phyloP scores from a whole-genome alignment of 1,140 invertebrate species.

The Anadara kagoshimensis region DNA sequence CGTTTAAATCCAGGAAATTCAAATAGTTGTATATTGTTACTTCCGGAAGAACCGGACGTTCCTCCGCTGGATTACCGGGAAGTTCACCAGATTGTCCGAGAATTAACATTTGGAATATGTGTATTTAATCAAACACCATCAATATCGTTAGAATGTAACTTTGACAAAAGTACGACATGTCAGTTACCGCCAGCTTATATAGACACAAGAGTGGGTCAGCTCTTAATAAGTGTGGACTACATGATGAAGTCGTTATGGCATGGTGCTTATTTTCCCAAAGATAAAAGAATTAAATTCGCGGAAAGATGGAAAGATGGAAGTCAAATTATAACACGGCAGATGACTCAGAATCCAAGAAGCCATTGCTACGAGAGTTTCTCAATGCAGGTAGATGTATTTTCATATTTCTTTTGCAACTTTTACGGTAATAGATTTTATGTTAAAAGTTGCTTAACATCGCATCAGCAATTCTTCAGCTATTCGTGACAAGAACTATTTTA shows the following conservation, averaged over 20 bases:
- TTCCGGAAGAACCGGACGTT: slow-evolving; percentile 46
- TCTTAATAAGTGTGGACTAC: slow-evolving; percentile 70
- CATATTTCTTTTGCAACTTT: background rate
- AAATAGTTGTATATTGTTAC: slow-evolving; percentile 47
- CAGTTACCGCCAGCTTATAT: slow-evolving; percentile 72
- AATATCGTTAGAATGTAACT: slow-evolving; percentile 70
- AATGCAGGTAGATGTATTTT: slow-evolving; percentile 62
- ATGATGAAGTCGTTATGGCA: slow-evolving; percentile 74
- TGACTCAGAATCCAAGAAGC: slow-evolving; percentile 69
- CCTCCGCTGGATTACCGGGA: slow-evolving; percentile 60
- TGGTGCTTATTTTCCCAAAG: slow-evolving; percentile 71
- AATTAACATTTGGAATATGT: slow-evolving; percentile 72
- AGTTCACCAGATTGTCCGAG: slow-evolving; percentile 71
- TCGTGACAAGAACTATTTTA: too few relatives aligned
- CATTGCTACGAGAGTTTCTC: slow-evolving; percentile 68
- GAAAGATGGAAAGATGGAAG: slow-evolving; percentile 72
- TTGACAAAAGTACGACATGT: slow-evolving; percentile 68
- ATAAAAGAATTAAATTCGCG: slow-evolving; percentile 73
- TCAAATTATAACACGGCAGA: slow-evolving; percentile 68
- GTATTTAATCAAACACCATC: slow-evolving; percentile 71
- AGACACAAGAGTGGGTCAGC: slow-evolving; percentile 71
- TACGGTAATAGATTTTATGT: background rate
- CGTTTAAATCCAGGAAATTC: slow-evolving; percentile 55
- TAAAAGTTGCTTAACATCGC: too few relatives aligned
- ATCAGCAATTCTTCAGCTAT: too few relatives aligned